Evolutionary conservation across 2,113 vertebrate species (phyloP).

Genomic region (Sapajus apella): DNA sequence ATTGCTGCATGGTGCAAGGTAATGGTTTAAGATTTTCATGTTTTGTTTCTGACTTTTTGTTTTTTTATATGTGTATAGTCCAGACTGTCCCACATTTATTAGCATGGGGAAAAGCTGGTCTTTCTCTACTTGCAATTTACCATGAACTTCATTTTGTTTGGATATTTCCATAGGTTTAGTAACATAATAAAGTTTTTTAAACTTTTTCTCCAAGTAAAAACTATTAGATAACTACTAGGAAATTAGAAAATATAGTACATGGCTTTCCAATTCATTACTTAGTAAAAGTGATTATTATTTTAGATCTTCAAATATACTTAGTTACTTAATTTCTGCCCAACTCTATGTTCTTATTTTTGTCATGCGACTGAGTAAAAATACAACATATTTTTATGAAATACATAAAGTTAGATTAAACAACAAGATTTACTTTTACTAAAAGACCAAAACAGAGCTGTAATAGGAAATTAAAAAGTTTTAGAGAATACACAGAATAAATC

Average conservation of each 20-base stretch:
- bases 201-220: background rate
- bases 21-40: background rate
- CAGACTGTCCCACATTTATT: background rate
- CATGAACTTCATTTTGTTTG: background rate
- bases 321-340: background rate
- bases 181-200: background rate
- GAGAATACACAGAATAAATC: background rate
- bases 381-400: background rate
- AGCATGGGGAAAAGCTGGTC: background rate
- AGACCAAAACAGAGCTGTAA: background rate
- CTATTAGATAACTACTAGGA: background rate
- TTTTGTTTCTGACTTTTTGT: background rate
- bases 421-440: background rate
- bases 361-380: background rate
- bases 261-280: background rate
- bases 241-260: background rate
- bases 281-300: background rate
- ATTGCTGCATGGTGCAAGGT: background rate
- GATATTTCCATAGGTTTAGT: background rate
- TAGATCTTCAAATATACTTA: background rate
- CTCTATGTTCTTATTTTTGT: background rate
- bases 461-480: background rate
- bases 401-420: background rate
- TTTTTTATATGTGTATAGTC: background rate
- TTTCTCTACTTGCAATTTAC: background rate